phyloP scores from a whole-genome alignment of 2,113 vertebrate genomes.

The Bettongia penicillata region DNA sequence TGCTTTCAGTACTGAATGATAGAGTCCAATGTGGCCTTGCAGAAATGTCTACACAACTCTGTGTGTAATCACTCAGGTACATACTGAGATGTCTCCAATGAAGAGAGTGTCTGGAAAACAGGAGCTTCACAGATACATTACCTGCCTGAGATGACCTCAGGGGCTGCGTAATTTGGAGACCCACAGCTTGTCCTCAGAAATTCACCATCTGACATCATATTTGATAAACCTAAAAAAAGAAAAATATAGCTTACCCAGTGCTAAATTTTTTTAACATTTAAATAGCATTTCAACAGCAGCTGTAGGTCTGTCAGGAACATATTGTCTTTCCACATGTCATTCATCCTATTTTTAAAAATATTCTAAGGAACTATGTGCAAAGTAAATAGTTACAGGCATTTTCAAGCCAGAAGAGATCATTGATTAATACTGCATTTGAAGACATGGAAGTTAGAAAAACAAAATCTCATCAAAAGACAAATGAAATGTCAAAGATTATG shows the following conservation, averaged over 20 bases:
- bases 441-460: neutral
- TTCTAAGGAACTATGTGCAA: neutral
- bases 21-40: neutral
- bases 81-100: neutral
- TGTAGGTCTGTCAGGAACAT: slow-evolving; percentile 17
- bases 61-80: neutral
- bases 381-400: neutral
- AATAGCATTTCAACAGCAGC: slow-evolving; percentile 45
- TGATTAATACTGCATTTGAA: neutral
- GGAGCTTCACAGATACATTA: slow-evolving; percentile 68
- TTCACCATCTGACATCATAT: slow-evolving; percentile 99
- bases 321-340: neutral
- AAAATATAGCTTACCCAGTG: slow-evolving; percentile 50
- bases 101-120: neutral
- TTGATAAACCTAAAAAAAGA: slow-evolving; percentile 91
- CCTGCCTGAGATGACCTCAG: slow-evolving; percentile 99
- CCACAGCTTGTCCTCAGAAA: slow-evolving; percentile 98
- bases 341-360: neutral
- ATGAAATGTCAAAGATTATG: slow-evolving; percentile 1
- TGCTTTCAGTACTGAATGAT: neutral
- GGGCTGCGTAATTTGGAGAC: slow-evolving; percentile 98
- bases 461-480: neutral
- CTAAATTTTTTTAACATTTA: slow-evolving; percentile 41
- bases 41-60: neutral
- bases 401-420: neutral